phyloP scores from a whole-genome alignment of 2,888 invertebrate genomes.

The Parnassius orleans region DNA sequence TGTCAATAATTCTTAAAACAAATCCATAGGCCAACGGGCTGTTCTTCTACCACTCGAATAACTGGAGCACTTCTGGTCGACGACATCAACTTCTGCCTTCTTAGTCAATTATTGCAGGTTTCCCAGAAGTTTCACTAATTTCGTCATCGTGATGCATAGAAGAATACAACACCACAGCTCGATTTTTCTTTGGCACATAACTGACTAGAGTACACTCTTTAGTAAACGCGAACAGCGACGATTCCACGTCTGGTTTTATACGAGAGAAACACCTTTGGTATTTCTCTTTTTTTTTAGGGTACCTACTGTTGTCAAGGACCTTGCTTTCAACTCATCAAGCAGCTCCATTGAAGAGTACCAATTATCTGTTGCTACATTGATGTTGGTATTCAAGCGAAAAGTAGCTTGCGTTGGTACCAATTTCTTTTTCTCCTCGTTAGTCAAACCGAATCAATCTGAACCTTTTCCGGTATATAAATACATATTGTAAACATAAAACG shows the following conservation, averaged over 20 bases:
- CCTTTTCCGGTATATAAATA: background rate
- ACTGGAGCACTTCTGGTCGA: background rate
- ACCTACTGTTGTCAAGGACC: too few species aligned
- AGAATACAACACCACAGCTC: slow-evolving; percentile 9
- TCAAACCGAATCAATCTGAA: background rate
- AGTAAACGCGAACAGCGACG: background rate
- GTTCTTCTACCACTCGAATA: background rate
- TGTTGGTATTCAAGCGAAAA: background rate
- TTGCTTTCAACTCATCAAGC: too few species aligned
- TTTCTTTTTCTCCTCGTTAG: background rate
- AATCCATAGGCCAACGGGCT: too few species aligned
- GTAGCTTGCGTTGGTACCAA: background rate
- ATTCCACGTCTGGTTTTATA: background rate
- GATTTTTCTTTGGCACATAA: background rate
- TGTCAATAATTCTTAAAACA: background rate
- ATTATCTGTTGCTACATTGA: too few species aligned
- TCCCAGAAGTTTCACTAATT: background rate
- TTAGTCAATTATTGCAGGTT: background rate
- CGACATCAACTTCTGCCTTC: background rate
- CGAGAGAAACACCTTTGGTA: too few species aligned
- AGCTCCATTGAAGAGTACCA: too few species aligned
- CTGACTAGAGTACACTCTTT: background rate
- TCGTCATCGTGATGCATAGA: background rate
- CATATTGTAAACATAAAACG: background rate
- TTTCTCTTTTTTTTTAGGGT: background rate